phyloP scores from a whole-genome alignment of 1,140 invertebrate genomes.

The Leptonema lineaticorne region DNA sequence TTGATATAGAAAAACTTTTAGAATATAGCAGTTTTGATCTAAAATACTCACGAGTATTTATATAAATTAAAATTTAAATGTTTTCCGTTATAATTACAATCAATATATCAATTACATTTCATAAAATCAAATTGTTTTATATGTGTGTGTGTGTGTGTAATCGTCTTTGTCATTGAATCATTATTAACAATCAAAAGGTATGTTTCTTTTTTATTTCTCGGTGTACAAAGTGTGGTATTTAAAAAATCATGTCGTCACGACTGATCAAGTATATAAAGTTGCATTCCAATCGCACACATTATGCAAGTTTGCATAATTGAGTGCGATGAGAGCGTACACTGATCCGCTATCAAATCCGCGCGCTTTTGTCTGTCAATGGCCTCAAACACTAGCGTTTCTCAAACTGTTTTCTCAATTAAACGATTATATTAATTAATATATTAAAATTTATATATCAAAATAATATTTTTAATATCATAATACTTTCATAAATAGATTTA shows the following conservation, averaged over 20 bases:
- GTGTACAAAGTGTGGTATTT: neutral
- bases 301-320: neutral
- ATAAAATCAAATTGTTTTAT: too few relatives aligned
- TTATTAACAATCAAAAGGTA: slow-evolving; percentile 1
- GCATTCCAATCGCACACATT: neutral
- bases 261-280: neutral
- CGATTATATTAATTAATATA: too few relatives aligned
- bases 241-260: slow-evolving; percentile 12
- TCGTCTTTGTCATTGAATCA: neutral
- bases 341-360: neutral
- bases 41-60: too few relatives aligned
- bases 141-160: neutral
- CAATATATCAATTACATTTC: too few relatives aligned
- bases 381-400: neutral
- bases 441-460: too few relatives aligned
- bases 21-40: too few relatives aligned
- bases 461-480: too few relatives aligned
- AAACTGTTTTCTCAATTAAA: neutral
- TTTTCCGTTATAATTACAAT: too few relatives aligned
- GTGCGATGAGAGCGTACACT: neutral
- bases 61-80: too few relatives aligned
- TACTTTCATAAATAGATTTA: too few relatives aligned
- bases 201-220: neutral
- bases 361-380: slow-evolving; percentile 19
- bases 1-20: too few relatives aligned